These are phyloP conservation scores for Euphonia xanthogaster DNA, from an alignment of 2,797 vertebrate genomes.

Conservation along the genomic window DNA sequence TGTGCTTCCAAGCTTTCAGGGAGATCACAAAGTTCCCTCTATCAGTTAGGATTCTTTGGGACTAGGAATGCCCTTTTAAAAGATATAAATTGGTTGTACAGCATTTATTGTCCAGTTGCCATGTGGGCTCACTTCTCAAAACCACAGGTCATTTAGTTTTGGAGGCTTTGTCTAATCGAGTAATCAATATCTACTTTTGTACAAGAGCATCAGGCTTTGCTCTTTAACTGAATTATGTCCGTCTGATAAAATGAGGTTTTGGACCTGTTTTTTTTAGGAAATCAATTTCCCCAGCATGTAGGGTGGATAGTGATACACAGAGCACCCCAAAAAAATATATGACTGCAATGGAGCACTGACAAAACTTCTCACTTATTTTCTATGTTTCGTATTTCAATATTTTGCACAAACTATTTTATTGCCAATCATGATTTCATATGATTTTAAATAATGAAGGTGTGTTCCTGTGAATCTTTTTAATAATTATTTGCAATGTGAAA, in stretches of 20 bases:
- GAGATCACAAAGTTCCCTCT: not conserved
- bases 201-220: not conserved
- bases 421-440: not conserved
- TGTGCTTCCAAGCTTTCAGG: not conserved
- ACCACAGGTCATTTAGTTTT: not conserved
- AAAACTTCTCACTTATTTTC: not conserved
- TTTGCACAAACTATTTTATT: not conserved
- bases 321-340: not conserved
- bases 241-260: not conserved
- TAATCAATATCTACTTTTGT: slow-evolving; percentile 24
- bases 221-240: not conserved
- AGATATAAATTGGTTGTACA: not conserved
- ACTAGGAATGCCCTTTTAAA: not conserved
- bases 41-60: not conserved
- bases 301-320: not conserved
- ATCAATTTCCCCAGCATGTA: not conserved
- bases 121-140: not conserved
- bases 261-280: not conserved
- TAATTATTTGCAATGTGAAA: not conserved
- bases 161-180: not conserved
- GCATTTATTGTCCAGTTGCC: not conserved
- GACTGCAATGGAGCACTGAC: not conserved
- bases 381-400: not conserved
- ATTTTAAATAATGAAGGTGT: not conserved
- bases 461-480: not conserved